phyloP scores from a whole-genome alignment of 2,888 invertebrate species.

The Spilarctia lutea region DNA sequence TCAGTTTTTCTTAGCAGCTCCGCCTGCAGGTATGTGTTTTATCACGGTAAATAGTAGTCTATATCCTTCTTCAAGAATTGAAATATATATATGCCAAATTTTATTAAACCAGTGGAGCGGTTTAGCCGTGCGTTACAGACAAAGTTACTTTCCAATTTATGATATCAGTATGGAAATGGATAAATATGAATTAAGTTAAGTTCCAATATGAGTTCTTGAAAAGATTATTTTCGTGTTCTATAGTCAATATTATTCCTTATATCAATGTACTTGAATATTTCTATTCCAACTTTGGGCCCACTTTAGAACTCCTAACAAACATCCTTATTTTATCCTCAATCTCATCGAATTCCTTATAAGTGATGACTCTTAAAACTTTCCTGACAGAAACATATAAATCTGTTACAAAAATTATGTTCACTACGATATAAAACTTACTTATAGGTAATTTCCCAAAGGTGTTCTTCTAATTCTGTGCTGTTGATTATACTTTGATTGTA shows the following conservation, averaged over 20 bases:
- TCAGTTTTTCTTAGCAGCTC: too few relatives aligned
- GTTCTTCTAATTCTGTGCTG: not conserved
- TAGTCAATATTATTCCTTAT: not conserved
- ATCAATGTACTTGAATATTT: not conserved
- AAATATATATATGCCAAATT: too few relatives aligned
- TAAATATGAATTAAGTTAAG: too few relatives aligned
- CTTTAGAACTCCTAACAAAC: not conserved
- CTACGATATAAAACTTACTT: not conserved
- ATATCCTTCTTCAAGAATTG: too few relatives aligned
- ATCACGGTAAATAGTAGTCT: too few relatives aligned
- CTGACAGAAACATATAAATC: not conserved
- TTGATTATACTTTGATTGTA: not conserved
- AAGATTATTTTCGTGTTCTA: not conserved
- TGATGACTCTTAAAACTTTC: not conserved
- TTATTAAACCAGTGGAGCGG: too few relatives aligned
- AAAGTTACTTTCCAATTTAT: too few relatives aligned
- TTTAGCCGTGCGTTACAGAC: too few relatives aligned
- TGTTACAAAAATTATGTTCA: not conserved
- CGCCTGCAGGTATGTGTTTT: too few relatives aligned
- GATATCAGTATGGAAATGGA: too few relatives aligned
- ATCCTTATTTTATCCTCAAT: not conserved
- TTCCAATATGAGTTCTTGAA: not conserved
- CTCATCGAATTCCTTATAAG: not conserved
- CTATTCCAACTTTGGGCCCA: not conserved
- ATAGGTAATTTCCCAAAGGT: not conserved